phyloP scores from a whole-genome alignment of 2,888 invertebrate genomes.

The Aspidiotus rigidus region DNA sequence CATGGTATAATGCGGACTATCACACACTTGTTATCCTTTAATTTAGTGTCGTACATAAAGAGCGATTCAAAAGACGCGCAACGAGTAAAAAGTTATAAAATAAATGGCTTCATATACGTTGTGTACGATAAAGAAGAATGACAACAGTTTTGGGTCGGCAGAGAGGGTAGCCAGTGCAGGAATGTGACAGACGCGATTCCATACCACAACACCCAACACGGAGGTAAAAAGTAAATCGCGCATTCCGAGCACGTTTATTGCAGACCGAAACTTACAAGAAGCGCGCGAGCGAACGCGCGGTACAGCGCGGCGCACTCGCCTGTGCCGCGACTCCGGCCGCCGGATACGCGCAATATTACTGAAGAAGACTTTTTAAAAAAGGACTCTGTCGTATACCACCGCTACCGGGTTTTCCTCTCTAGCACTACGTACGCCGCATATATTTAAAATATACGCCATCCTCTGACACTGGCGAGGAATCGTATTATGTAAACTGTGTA shows the following conservation, averaged over 20 bases:
- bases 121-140: background rate
- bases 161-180: background rate
- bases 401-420: background rate
- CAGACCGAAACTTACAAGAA: background rate
- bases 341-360: background rate
- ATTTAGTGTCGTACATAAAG: slow-evolving; percentile 2
- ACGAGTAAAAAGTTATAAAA: background rate
- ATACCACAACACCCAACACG: background rate
- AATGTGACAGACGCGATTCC: too few species aligned
- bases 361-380: too few species aligned
- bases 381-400: background rate
- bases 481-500: slow-evolving; percentile 2
- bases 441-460: background rate
- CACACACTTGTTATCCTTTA: background rate
- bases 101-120: background rate
- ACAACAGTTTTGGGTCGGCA: background rate
- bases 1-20: background rate
- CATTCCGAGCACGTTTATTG: slow-evolving; percentile 2
- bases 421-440: background rate
- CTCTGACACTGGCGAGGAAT: background rate
- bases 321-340: background rate
- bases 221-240: background rate
- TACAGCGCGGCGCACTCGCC: background rate
- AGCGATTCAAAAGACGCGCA: slow-evolving; percentile 4
- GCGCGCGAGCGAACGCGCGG: background rate